Percentiles rank a stretch among this genome's conserved stretches.
These are phyloP conservation scores for Drosophila paranaensis DNA, from an alignment of 2,888 invertebrate genomes.

Conservation along the genomic window DNA sequence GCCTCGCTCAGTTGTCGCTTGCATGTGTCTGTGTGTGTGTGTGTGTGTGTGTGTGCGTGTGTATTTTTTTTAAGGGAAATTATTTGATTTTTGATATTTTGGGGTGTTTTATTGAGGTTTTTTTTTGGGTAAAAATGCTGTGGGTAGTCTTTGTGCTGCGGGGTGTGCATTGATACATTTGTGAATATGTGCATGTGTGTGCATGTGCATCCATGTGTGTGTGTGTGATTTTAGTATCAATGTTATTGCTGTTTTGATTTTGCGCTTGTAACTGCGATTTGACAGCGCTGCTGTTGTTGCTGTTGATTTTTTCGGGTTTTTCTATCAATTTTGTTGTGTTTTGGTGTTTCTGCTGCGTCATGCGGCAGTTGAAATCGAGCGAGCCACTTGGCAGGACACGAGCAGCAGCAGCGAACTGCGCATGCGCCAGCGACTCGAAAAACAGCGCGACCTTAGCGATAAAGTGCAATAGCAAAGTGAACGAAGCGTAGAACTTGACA, in stretches of 20 bases:
- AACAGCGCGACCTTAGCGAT: slow-evolving; percentile 32
- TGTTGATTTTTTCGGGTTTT: slow-evolving; percentile 42
- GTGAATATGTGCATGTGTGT: slow-evolving; percentile 23
- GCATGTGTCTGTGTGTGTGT: slow-evolving; percentile 38
- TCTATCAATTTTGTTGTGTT: slow-evolving; percentile 41
- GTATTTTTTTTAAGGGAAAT: slow-evolving; percentile 83
- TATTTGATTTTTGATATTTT: slow-evolving; percentile 84
- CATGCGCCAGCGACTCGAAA: slow-evolving; percentile 57
- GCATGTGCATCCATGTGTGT: slow-evolving; percentile 20
- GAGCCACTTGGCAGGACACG: slow-evolving; percentile 84
- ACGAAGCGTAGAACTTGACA: slow-evolving; percentile 9
- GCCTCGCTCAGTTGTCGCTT: slow-evolving; percentile 62
- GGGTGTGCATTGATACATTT: slow-evolving; percentile 55
- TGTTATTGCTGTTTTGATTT: slow-evolving; percentile 79
- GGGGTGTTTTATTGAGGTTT: slow-evolving; percentile 84
- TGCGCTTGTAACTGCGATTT: slow-evolving; percentile 68
- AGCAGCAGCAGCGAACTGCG: slow-evolving; percentile 63
- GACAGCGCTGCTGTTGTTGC: slow-evolving; percentile 49
- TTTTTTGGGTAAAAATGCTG: slow-evolving; percentile 67
- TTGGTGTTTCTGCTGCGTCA: slow-evolving; percentile 80
- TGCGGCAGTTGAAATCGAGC: slow-evolving; percentile 82
- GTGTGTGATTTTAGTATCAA: slow-evolving; percentile 75
- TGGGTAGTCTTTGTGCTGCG: slow-evolving; percentile 60
- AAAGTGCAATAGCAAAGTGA: slow-evolving; percentile 26
- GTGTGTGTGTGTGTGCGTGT: slow-evolving; percentile 31